Evolutionary conservation across 2,797 vertebrate species (phyloP), one percentile per base, ranked within the genome.

Genomic region (Sebastes elongatus): DNA sequence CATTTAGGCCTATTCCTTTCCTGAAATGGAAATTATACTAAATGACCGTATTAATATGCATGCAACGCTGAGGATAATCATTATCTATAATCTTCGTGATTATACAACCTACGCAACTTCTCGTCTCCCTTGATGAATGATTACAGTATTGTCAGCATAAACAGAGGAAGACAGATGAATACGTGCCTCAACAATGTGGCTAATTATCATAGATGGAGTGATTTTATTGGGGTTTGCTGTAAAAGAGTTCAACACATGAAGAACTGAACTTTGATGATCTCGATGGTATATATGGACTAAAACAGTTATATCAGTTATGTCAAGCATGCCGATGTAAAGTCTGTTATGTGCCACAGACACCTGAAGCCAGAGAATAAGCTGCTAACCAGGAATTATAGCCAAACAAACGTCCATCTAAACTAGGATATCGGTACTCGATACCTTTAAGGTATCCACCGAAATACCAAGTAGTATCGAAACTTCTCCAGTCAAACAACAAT

Each of bases 361-460:
- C 42, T 46, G 42, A 46, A 1, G 3, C 42, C 42, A 46, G 42
- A 46, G 42, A 46, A 72, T 61, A 42, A 53, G 46, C 53, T 62
- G 23, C 25, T 72, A 66, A 49, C 11, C 52, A 22, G 63, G 52
- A 78, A 66, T 30, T 46, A 46, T 18, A 79, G 35, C 25, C 25
- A 60, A 71, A 77, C 65, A 78, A 74, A 74, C 65, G 64, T 55
- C n/a, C 56, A 46, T 46, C 42, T 46, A 1, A 46, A 46, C 42
- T 46, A 18, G 42, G 42, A 46, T 46, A 46, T 46, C 16, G 42
- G 35, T 38, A 38, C 35, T 38, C 35, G 5, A 38, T 38, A 38
- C 35, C 5, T 38, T 38, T 38, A 14, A 38, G 35, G 35, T 38
- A 38, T 38, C 35, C 35, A 38, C 35, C 35, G 35, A 46, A 46